phyloP scores from a whole-genome alignment of 2,113 vertebrate genomes.

The Dipodomys ordii region DNA sequence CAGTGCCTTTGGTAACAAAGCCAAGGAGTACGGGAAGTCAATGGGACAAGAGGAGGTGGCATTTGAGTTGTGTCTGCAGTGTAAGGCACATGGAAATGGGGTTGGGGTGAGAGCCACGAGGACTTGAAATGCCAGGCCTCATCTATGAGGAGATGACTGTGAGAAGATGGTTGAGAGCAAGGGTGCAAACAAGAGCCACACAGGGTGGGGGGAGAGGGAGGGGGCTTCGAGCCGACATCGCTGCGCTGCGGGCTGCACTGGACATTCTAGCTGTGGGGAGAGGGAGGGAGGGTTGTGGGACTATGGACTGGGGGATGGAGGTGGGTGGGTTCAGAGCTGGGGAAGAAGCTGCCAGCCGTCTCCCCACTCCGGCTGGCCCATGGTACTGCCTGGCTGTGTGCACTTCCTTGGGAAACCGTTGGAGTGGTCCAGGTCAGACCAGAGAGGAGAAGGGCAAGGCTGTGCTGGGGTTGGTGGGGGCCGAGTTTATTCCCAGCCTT shows the following conservation, averaged over 20 bases:
- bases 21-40: background rate
- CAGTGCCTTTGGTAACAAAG: background rate
- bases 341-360: background rate
- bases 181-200: fast-evolving
- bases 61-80: background rate
- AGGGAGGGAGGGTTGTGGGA: no score
- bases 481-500: no score
- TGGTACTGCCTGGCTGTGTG: background rate
- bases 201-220: no score
- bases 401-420: background rate
- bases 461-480: background rate
- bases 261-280: no score
- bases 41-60: background rate
- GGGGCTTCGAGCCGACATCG: no score
- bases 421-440: no score
- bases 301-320: no score
- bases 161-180: background rate
- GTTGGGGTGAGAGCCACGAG: background rate
- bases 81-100: background rate
- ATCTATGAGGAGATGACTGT: background rate
- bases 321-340: fast-evolving
- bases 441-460: background rate
- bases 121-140: background rate
- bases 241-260: no score
- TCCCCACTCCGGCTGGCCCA: no score